A percentile compares a stretch with the other conserved stretches of the same genome.
Conservation (phyloP, 2,888 invertebrate genomes). For the Dicranocentrus wangi region DNA sequence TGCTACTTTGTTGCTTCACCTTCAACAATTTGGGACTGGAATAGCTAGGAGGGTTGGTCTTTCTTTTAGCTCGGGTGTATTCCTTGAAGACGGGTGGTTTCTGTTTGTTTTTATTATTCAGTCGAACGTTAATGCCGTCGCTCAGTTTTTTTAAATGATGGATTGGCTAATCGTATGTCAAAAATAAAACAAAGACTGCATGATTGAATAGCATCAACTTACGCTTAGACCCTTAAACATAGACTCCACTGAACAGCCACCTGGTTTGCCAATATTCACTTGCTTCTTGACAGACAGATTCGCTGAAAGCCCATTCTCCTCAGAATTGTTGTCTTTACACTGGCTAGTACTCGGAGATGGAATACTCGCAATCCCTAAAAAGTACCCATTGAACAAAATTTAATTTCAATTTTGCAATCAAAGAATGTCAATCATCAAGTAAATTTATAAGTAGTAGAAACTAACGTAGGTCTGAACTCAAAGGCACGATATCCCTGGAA, state of each 20-base stretch:
- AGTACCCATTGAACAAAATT: background rate
- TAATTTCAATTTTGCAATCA: constrained; percentile 15
- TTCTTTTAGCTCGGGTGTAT: background rate
- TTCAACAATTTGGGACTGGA: background rate
- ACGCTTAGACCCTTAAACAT: constrained; percentile 28
- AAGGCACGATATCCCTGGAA: constrained; percentile 42
- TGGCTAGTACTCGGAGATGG: no score
- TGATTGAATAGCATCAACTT: background rate
- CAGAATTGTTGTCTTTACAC: background rate
- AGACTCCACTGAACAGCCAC: background rate
- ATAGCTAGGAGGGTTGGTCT: background rate
- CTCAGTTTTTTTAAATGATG: background rate
- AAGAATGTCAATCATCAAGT: background rate
- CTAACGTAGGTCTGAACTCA: constrained; percentile 68
- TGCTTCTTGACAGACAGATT: background rate
- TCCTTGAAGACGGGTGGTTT: background rate
- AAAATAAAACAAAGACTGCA: background rate
- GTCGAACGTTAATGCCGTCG: background rate
- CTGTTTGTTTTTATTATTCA: background rate
- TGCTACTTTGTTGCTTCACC: no score
- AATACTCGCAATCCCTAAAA: constrained; percentile 34
- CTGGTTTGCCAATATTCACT: background rate
- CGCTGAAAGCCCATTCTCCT: background rate
- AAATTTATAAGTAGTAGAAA: background rate
- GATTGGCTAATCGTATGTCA: background rate